Percentiles rank a stretch among this genome's conserved stretches.
These are phyloP conservation scores for Drosophila leontia DNA, from an alignment of 1,140 invertebrate species.

Conservation along the genomic window DNA sequence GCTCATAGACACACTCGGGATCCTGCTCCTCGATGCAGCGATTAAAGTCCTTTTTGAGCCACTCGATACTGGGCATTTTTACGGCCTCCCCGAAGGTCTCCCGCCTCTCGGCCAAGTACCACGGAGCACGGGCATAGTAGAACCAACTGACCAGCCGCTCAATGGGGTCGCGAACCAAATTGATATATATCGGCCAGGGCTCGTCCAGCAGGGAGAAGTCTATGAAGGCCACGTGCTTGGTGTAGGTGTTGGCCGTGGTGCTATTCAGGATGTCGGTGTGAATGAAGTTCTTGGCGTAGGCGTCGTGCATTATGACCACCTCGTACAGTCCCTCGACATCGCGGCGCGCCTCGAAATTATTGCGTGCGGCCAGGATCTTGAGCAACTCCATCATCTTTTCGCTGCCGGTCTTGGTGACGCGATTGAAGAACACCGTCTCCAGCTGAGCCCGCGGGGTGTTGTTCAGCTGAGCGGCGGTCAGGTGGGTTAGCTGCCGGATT, in stretches of 20 bases:
- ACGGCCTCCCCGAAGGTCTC: slow-evolving; percentile 92
- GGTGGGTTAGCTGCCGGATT: slow-evolving; percentile 69
- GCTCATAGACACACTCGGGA: slow-evolving; percentile 92
- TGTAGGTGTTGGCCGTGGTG: slow-evolving; percentile 87
- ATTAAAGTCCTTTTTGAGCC: slow-evolving; percentile 96
- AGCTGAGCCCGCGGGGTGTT: slow-evolving; percentile 90
- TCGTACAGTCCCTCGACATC: slow-evolving; percentile 93
- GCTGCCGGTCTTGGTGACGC: slow-evolving; percentile 93
- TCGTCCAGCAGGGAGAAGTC: slow-evolving; percentile 91
- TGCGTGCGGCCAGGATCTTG: slow-evolving; percentile 89
- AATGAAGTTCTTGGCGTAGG: slow-evolving; percentile 88
- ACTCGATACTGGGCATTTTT: slow-evolving; percentile 91
- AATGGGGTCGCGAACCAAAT: slow-evolving; percentile 94
- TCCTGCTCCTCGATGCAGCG: slow-evolving; percentile 92
- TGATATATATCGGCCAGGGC: slow-evolving; percentile 94
- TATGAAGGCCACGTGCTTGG: slow-evolving; percentile 93
- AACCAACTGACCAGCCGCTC: slow-evolving; percentile 96
- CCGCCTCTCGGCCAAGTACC: slow-evolving; percentile 94
- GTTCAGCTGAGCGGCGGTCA: slow-evolving; percentile 87
- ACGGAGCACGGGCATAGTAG: slow-evolving; percentile 92
- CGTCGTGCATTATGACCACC: slow-evolving; percentile 86
- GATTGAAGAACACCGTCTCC: slow-evolving; percentile 94
- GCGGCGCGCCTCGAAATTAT: slow-evolving; percentile 92
- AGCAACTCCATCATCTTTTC: slow-evolving; percentile 95
- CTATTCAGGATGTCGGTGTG: slow-evolving; percentile 86